Conservation (phyloP, 1,140 invertebrate genomes). For the Brachionus manjavacas region DNA sequence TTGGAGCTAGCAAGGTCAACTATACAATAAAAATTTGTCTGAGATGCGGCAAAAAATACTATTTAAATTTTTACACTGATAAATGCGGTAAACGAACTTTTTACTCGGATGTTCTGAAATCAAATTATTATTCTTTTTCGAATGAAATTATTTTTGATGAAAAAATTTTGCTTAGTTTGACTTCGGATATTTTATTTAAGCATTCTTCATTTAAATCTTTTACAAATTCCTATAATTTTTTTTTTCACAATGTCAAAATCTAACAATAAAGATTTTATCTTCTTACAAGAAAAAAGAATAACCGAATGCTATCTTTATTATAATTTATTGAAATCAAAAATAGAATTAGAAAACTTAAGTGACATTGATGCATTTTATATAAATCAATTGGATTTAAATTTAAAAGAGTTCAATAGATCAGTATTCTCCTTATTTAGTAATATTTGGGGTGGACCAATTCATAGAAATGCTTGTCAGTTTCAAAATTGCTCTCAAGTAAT, state of each 20-base stretch:
- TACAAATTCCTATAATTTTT: background rate
- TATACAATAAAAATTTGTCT: background rate
- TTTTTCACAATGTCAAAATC: background rate
- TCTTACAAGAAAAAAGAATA: background rate
- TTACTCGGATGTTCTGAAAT: background rate
- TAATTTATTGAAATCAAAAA: background rate
- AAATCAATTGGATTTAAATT: background rate
- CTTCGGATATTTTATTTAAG: background rate
- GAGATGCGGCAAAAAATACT: background rate
- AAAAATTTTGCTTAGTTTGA: background rate
- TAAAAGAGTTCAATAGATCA: background rate
- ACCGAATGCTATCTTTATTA: background rate
- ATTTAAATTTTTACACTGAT: background rate
- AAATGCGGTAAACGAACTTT: background rate
- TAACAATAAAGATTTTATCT: background rate
- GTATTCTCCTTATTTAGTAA: background rate
- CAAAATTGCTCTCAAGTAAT: background rate
- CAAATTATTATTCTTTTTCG: background rate
- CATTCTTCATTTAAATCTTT: background rate
- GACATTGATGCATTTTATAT: background rate
- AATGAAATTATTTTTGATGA: conserved; percentile 1
- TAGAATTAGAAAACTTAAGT: background rate
- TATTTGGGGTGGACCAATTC: background rate
- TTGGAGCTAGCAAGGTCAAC: background rate
- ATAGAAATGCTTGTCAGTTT: background rate